These are phyloP conservation scores for Corbicula japonica DNA, from an alignment of 2,888 invertebrate genomes.

Conservation along the genomic window DNA sequence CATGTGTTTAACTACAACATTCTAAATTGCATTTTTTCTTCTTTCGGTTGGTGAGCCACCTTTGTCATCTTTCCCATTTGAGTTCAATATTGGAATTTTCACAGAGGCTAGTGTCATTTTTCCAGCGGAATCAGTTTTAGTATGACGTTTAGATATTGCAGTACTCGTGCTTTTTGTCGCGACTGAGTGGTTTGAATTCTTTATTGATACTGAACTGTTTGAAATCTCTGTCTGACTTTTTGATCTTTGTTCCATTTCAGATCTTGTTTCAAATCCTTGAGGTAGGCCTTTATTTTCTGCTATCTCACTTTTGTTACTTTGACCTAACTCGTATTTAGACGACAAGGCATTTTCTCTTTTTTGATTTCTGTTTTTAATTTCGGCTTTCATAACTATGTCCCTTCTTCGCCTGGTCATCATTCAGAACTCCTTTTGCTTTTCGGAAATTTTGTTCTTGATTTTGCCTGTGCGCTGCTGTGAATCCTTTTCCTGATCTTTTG, in stretches of 20 bases:
- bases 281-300: too few relatives aligned
- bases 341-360: too few relatives aligned
- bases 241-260: constrained; percentile 17
- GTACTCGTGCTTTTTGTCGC: constrained; percentile 15
- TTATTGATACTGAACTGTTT: too few relatives aligned
- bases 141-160: constrained; percentile 7
- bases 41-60: constrained; percentile 26
- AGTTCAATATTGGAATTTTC: constrained; percentile 50
- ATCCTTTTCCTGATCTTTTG: too few relatives aligned
- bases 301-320: too few relatives aligned
- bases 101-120: neutral
- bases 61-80: constrained; percentile 30
- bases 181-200: too few relatives aligned
- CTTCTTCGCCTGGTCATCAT: neutral
- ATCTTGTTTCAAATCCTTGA: constrained; percentile 16
- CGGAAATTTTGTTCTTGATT: too few relatives aligned
- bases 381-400: neutral
- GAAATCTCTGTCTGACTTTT: neutral
- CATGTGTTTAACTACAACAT: constrained; percentile 22
- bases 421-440: too few relatives aligned
- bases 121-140: neutral
- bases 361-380: neutral
- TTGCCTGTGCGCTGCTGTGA: too few relatives aligned
- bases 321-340: too few relatives aligned
- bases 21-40: constrained; percentile 42